These are phyloP conservation scores for Maconellicoccus hirsutus DNA, from an alignment of 1,140 invertebrate genomes.

Conservation along the genomic window DNA sequence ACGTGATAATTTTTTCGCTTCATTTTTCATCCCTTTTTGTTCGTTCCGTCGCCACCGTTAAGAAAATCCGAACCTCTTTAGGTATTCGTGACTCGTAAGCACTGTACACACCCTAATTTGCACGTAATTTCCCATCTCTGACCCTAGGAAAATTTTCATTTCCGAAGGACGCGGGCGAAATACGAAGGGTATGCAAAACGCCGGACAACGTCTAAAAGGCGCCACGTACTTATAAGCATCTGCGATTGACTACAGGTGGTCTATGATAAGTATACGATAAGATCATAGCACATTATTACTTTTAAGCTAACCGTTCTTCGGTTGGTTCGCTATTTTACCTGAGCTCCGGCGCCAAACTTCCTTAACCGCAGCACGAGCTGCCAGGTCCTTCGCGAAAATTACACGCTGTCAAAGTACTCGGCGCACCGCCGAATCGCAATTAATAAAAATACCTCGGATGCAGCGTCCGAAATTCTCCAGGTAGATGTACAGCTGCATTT, in stretches of 20 bases:
- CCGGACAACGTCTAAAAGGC: neutral
- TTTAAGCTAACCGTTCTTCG: neutral
- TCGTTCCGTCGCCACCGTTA: neutral
- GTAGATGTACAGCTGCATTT: neutral
- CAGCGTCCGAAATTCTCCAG: too few species aligned
- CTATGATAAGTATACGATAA: constrained; percentile 16
- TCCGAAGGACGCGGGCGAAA: neutral
- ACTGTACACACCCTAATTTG: neutral
- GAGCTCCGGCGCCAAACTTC: constrained; percentile 11
- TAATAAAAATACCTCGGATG: neutral
- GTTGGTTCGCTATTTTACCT: constrained; percentile 11
- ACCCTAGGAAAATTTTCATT: neutral
- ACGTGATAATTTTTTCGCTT: constrained; percentile 4
- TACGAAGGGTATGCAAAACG: neutral
- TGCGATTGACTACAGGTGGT: constrained; percentile 18
- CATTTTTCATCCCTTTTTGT: neutral
- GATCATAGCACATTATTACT: constrained; percentile 6
- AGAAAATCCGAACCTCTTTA: neutral
- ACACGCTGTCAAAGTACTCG: constrained; percentile 10
- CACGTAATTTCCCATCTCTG: neutral
- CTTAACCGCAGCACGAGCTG: neutral
- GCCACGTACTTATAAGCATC: constrained; percentile 13
- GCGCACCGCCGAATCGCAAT: neutral
- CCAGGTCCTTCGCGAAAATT: constrained; percentile 14
- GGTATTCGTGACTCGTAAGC: neutral